These are phyloP conservation scores for Enteromius fasciolatus DNA, from an alignment of 2,797 vertebrate species.

Conservation along the genomic window DNA sequence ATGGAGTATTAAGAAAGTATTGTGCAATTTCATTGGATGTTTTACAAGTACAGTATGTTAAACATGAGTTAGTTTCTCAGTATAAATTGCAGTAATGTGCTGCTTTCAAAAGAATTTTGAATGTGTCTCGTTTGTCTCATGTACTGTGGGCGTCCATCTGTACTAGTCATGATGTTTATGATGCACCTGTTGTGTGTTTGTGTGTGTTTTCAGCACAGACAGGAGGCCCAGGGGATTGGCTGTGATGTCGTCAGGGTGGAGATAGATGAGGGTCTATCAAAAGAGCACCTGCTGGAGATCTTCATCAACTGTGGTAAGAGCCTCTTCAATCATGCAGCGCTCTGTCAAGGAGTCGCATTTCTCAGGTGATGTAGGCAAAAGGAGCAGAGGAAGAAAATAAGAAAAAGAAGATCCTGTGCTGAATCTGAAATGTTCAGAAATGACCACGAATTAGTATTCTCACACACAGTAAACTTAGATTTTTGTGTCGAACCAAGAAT, in stretches of 20 bases:
- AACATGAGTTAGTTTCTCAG: not conserved
- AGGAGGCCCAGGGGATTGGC: constrained; percentile 80
- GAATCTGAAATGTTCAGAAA: not conserved
- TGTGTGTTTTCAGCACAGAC: constrained; percentile 80
- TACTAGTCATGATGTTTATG: constrained; percentile 1
- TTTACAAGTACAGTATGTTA: not conserved
- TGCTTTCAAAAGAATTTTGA: not conserved
- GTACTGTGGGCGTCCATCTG: not conserved
- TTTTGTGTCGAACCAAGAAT: not conserved
- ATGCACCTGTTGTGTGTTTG: constrained; percentile 19
- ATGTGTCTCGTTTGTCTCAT: not conserved
- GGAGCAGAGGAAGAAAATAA: not conserved
- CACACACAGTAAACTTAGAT: too few relatives aligned
- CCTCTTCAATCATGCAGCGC: not conserved
- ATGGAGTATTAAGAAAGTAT: not conserved
- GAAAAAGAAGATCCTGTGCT: not conserved
- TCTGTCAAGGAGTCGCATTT: not conserved
- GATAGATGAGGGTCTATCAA: constrained; percentile 86
- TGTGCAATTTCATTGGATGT: not conserved
- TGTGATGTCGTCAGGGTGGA: constrained; percentile 89
- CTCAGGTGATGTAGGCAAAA: not conserved
- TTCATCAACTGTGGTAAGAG: constrained; percentile 88
- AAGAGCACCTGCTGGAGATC: constrained; percentile 88
- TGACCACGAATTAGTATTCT: not conserved
- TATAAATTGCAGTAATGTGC: not conserved